phyloP scores from a whole-genome alignment of 2,888 invertebrate species.

The Pyrrhosoma nymphula region DNA sequence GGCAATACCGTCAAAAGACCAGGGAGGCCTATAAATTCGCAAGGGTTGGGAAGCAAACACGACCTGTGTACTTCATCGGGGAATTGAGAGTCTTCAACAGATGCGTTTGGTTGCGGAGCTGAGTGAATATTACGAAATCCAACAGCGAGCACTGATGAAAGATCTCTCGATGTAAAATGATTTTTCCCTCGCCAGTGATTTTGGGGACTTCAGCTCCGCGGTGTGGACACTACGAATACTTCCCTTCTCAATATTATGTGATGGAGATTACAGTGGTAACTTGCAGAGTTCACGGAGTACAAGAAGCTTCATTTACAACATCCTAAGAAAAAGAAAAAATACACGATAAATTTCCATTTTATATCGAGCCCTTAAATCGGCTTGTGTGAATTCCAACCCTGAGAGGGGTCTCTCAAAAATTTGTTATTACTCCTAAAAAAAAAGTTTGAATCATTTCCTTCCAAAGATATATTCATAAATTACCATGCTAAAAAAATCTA shows the following conservation, averaged over 20 bases:
- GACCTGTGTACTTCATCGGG: neutral
- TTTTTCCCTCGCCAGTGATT: neutral
- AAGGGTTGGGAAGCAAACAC: neutral
- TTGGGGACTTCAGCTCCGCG: neutral
- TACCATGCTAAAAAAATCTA: no score
- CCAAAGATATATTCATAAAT: no score
- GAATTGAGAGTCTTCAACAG: neutral
- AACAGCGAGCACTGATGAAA: no score
- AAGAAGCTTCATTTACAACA: no score
- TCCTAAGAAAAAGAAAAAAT: no score
- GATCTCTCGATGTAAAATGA: neutral
- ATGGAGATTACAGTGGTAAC: neutral
- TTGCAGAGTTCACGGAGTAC: neutral
- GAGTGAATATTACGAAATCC: neutral
- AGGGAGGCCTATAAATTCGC: neutral
- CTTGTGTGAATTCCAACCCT: no score
- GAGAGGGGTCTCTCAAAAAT: no score
- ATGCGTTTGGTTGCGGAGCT: neutral
- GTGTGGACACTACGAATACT: neutral
- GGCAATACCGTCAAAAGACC: neutral
- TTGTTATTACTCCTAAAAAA: no score
- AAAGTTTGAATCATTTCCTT: no score
- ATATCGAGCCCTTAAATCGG: no score
- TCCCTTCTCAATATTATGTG: neutral
- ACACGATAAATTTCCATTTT: no score